These are phyloP conservation scores for Beris morrisii DNA, from an alignment of 2,888 invertebrate genomes.

Conservation along the genomic window DNA sequence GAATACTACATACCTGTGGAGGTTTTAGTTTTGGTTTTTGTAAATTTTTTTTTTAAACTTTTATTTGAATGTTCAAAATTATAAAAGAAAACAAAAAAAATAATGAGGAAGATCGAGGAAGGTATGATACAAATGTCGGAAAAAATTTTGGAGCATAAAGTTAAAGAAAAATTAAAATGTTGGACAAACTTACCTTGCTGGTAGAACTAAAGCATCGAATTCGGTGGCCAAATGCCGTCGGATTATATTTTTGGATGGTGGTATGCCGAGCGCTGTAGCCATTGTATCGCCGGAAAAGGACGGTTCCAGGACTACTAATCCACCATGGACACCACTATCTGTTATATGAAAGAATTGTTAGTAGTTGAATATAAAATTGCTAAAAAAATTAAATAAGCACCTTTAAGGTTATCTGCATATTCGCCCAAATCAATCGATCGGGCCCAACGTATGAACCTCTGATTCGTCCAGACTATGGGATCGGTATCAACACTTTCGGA, in stretches of 20 bases:
- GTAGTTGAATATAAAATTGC: slow-evolving; percentile 15
- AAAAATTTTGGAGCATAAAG: not conserved
- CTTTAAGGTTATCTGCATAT: slow-evolving; percentile 91
- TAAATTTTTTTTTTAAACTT: slow-evolving; percentile 13
- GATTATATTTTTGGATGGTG: slow-evolving; percentile 90
- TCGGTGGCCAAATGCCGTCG: slow-evolving; percentile 88
- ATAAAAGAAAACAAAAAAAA: slow-evolving; percentile 10
- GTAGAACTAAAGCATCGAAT: slow-evolving; percentile 85
- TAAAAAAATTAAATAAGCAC: slow-evolving; percentile 56
- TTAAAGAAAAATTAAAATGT: slow-evolving; percentile 1
- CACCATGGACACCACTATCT: slow-evolving; percentile 96
- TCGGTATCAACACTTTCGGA: slow-evolving; percentile 87
- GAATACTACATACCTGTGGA: slow-evolving; percentile 74
- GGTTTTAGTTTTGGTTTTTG: slow-evolving; percentile 40
- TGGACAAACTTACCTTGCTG: slow-evolving; percentile 75
- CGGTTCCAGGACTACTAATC: slow-evolving; percentile 88
- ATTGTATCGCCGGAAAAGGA: slow-evolving; percentile 94
- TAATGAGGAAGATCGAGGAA: not conserved
- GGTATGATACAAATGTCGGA: not conserved
- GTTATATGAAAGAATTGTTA: slow-evolving; percentile 38
- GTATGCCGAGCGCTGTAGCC: slow-evolving; percentile 90
- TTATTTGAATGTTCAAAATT: slow-evolving; percentile 4
- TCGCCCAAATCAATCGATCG: slow-evolving; percentile 90
- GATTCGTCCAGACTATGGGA: slow-evolving; percentile 95
- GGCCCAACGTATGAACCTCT: slow-evolving; percentile 91